Evolutionary conservation across 2,113 vertebrate species (phyloP).

Genomic region (Serilophus lunatus): DNA sequence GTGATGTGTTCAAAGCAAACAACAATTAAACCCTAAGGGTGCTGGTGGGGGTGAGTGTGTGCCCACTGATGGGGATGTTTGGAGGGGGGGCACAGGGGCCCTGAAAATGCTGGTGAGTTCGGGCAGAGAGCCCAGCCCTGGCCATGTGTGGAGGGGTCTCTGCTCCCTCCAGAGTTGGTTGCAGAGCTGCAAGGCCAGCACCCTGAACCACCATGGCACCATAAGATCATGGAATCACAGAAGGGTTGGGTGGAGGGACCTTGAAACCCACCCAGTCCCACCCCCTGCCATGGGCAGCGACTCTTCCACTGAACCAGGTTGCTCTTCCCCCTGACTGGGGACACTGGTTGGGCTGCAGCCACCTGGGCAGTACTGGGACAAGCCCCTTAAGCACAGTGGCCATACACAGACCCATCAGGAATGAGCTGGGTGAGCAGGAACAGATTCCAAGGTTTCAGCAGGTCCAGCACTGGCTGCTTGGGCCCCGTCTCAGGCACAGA

Average conservation of each 20-base stretch:
- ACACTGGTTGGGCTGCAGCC: background rate
- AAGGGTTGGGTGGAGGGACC: no score
- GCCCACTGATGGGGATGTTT: rapidly evolving
- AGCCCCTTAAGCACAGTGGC: background rate
- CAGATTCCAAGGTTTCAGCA: background rate
- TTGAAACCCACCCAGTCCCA: rapidly evolving
- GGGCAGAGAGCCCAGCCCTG: rapidly evolving
- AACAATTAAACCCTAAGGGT: background rate
- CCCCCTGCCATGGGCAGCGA: background rate
- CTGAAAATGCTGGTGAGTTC: background rate
- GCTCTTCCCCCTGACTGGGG: background rate
- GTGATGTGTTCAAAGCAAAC: background rate
- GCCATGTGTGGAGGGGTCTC: background rate
- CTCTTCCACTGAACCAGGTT: rapidly evolving
- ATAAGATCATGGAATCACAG: background rate
- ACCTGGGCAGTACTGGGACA: background rate
- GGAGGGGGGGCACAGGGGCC: constrained; percentile 48
- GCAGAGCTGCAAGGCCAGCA: background rate
- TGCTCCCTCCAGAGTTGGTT: background rate
- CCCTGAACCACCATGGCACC: background rate
- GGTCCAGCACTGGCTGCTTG: background rate
- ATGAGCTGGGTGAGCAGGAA: background rate
- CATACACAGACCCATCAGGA: no score
- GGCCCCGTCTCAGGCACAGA: background rate
- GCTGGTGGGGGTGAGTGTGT: background rate